phyloP scores from a whole-genome alignment of 2,797 vertebrate species.

The Phoebastria nigripes region DNA sequence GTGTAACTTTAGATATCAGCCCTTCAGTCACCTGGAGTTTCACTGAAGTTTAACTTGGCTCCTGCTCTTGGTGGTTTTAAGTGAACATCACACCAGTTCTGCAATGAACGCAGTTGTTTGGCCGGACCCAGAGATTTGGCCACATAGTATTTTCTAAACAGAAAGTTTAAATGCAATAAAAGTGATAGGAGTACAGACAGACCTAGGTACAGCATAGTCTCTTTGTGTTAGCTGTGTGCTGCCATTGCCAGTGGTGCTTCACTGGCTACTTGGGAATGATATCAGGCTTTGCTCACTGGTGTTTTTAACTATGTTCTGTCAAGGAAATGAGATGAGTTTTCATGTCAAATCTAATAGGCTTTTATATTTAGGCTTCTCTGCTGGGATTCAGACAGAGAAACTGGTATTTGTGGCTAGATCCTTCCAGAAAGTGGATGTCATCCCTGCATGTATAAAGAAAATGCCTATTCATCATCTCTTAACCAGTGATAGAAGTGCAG shows the following conservation, averaged over 20 bases:
- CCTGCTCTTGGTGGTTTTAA: not conserved
- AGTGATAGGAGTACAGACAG: not conserved
- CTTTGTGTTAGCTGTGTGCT: not conserved
- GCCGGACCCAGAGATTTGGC: not conserved
- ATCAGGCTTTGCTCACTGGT: not conserved
- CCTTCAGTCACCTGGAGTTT: not conserved
- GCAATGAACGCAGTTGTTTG: not conserved
- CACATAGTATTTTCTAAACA: not conserved
- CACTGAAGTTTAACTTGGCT: not conserved
- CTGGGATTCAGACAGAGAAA: not conserved
- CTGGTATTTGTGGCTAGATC: not conserved
- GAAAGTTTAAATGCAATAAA: not conserved
- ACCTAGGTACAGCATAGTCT: not conserved
- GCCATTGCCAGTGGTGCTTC: not conserved
- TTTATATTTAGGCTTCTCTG: not conserved
- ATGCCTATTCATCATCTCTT: not conserved
- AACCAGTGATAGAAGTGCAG: not conserved
- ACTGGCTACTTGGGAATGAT: not conserved
- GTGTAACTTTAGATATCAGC: not conserved
- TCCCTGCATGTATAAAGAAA: not conserved
- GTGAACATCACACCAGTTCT: not conserved
- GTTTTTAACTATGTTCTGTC: not conserved
- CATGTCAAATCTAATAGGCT: not conserved
- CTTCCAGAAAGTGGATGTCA: not conserved
- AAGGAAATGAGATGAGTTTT: not conserved